Percentiles rank a stretch among this genome's conserved stretches.
These are phyloP conservation scores for Psix sp. DNA, from an alignment of 1,140 invertebrate species.

Conservation along the genomic window DNA sequence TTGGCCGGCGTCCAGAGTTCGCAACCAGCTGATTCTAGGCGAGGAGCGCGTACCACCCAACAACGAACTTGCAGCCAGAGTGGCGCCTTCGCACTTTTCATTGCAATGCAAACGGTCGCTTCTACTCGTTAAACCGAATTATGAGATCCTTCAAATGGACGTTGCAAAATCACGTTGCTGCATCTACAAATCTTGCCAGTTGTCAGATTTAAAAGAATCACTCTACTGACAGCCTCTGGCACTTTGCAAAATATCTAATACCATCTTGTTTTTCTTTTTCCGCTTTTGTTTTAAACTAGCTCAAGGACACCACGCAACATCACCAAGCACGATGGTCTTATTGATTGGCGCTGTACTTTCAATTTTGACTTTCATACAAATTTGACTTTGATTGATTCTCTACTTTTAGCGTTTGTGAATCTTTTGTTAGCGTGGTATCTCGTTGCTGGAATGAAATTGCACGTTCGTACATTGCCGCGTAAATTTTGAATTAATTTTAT, in stretches of 20 bases:
- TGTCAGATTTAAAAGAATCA: background rate
- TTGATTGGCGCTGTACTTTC: background rate
- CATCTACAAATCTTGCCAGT: background rate
- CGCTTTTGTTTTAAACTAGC: conserved; percentile 13
- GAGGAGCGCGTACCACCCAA: conserved; percentile 65
- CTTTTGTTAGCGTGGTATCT: too few species aligned
- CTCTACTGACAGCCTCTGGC: conserved; percentile 2
- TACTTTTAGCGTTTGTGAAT: too few species aligned
- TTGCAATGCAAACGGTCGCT: conserved; percentile 49
- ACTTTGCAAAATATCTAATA: conserved; percentile 6
- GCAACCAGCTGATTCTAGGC: conserved; percentile 69
- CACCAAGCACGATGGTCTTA: conserved; percentile 10
- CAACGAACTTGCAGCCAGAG: conserved; percentile 69
- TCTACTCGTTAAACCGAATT: conserved; percentile 73
- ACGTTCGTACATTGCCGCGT: background rate
- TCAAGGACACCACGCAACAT: conserved; percentile 27
- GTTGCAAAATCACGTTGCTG: conserved; percentile 71
- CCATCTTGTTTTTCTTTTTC: background rate
- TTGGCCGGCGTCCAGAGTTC: conserved; percentile 74
- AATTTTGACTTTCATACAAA: too few species aligned
- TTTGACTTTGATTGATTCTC: too few species aligned
- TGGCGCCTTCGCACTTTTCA: conserved; percentile 69
- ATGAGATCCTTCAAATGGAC: conserved; percentile 65
- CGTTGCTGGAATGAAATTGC: too few species aligned
- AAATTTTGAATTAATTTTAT: conserved; percentile 20